phyloP scores from a whole-genome alignment of 1,140 invertebrate species.

The Stegodyphus dumicola region DNA sequence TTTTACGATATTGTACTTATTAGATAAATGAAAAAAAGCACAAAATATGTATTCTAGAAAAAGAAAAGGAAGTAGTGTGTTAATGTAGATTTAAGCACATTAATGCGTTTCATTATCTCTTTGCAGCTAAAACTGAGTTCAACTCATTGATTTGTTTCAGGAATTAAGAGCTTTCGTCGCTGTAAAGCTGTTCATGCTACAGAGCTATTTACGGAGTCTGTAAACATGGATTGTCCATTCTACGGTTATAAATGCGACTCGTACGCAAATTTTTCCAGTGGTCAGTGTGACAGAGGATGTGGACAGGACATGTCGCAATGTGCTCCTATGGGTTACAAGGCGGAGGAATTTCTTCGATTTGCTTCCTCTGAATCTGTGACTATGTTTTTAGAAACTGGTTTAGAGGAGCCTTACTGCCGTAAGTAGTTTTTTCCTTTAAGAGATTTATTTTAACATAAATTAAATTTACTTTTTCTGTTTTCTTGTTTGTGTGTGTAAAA shows the following conservation, averaged over 20 bases:
- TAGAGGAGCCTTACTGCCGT: slow-evolving; percentile 49
- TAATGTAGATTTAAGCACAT: too few species aligned
- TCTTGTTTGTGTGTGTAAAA: too few species aligned
- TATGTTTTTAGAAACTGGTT: slow-evolving; percentile 78
- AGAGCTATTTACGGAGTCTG: slow-evolving; percentile 87
- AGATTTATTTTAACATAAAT: not conserved
- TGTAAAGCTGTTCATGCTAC: slow-evolving; percentile 88
- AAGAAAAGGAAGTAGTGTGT: too few species aligned
- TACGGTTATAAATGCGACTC: slow-evolving; percentile 72
- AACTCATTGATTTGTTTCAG: slow-evolving; percentile 65
- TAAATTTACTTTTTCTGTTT: too few species aligned
- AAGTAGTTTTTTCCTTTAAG: slow-evolving; percentile 68
- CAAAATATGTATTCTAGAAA: too few species aligned
- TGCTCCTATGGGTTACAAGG: slow-evolving; percentile 67
- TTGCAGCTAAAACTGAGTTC: too few species aligned
- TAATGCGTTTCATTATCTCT: too few species aligned
- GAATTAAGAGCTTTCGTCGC: slow-evolving; percentile 81
- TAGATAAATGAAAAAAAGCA: too few species aligned
- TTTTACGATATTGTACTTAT: too few species aligned
- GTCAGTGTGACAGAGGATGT: slow-evolving; percentile 75
- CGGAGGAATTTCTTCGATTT: slow-evolving; percentile 43
- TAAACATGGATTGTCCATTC: slow-evolving; percentile 80
- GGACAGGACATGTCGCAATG: slow-evolving; percentile 70
- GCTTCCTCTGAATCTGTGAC: slow-evolving; percentile 70
- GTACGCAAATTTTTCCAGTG: slow-evolving; percentile 77